These are phyloP conservation scores for Brachyhypopomus occidentalis DNA, from an alignment of 2,113 vertebrate genomes.

Conservation along the genomic window DNA sequence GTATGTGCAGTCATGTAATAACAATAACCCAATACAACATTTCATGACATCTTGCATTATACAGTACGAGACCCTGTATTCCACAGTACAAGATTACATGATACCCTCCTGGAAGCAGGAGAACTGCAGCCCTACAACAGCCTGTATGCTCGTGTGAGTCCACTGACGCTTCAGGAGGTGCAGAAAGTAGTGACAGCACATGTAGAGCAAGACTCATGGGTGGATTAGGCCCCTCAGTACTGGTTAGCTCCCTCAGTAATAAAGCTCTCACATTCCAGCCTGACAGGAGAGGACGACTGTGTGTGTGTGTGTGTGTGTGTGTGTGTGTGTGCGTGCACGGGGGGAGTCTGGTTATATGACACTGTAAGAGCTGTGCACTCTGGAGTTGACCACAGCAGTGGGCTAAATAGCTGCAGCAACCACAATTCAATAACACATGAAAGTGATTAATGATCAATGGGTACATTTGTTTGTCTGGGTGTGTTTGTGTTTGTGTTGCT, in stretches of 20 bases:
- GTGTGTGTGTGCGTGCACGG: constrained; percentile 30
- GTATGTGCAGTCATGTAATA: no score
- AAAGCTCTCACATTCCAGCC: constrained; percentile 12
- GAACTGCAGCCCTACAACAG: no score
- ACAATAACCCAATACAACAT: no score
- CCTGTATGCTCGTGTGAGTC: no score
- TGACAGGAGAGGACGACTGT: not conserved
- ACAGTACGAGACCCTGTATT: no score
- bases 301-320: constrained; percentile 21
- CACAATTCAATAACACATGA: constrained; percentile 38
- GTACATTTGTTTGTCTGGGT: not conserved
- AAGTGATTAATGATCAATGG: constrained; percentile 17
- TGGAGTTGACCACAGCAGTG: constrained; percentile 15
- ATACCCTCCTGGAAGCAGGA: no score
- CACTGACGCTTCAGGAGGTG: not conserved
- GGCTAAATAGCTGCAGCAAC: constrained; percentile 9
- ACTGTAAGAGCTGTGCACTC: constrained; percentile 6
- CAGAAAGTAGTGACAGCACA: not conserved
- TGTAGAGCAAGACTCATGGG: not conserved
- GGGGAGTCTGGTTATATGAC: constrained; percentile 6
- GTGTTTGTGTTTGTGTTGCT: constrained; percentile 65
- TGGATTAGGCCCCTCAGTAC: constrained; percentile 9
- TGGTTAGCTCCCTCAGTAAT: constrained; percentile 33
- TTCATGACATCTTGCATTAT: no score
- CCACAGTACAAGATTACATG: no score